These are phyloP conservation scores for Drosophila mauritiana DNA, from an alignment of 1,140 invertebrate genomes.

Conservation along the genomic window DNA sequence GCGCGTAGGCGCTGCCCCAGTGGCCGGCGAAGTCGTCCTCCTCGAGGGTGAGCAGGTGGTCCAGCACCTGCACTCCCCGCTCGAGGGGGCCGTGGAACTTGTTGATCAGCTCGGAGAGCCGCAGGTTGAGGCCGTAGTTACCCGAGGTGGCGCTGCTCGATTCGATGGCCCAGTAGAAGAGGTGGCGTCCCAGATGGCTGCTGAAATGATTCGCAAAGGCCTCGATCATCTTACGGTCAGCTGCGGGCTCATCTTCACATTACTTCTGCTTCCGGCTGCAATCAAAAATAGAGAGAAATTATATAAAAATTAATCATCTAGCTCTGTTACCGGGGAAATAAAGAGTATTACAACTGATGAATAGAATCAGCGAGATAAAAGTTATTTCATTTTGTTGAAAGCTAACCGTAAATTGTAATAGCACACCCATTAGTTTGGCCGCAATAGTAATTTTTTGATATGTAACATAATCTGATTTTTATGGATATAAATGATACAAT, in stretches of 20 bases:
- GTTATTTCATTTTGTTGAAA: not conserved
- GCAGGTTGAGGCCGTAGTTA: conserved; percentile 85
- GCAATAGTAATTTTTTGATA: conserved; percentile 23
- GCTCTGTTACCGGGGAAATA: too few relatives aligned
- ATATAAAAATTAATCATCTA: too few relatives aligned
- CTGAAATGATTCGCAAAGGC: conserved; percentile 80
- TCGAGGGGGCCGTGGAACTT: conserved; percentile 84
- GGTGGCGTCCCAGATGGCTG: conserved; percentile 84
- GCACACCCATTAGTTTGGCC: conserved; percentile 12
- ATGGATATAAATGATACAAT: conserved; percentile 49
- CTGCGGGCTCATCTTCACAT: conserved; percentile 33
- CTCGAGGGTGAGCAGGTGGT: conserved; percentile 85
- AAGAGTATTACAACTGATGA: too few relatives aligned
- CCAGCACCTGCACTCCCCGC: conserved; percentile 85
- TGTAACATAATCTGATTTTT: conserved; percentile 43
- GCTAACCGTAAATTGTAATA: conserved; percentile 24
- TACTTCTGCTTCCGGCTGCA: conserved; percentile 24
- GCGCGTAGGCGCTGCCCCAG: conserved; percentile 80
- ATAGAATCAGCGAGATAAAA: not conserved
- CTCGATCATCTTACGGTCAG: conserved; percentile 77
- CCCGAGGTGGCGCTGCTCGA: conserved; percentile 45
- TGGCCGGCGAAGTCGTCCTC: conserved; percentile 84
- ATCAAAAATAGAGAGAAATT: not conserved
- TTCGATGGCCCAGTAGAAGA: conserved; percentile 85
- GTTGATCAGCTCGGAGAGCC: conserved; percentile 85